Evolutionary conservation across 2,888 invertebrate genomes (phyloP).

Genomic region (Caenorhabditis angaria): DNA sequence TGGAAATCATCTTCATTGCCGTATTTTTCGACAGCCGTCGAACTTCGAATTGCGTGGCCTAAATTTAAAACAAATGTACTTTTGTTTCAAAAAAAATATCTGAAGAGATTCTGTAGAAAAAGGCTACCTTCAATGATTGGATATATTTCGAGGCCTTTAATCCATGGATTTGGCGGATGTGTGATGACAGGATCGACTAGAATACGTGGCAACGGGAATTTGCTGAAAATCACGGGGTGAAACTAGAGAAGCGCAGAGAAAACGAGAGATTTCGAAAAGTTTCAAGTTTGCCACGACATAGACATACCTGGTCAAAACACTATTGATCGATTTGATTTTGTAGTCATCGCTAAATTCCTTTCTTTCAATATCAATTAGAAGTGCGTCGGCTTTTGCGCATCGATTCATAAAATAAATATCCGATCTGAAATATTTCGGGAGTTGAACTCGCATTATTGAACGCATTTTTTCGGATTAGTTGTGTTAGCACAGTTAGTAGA

Average conservation of each 20-base stretch:
- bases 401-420: conserved; percentile 36
- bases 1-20: background rate
- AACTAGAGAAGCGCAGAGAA: background rate
- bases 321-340: conserved; percentile 24
- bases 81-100: background rate
- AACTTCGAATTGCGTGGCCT: background rate
- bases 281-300: background rate
- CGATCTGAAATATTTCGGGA: conserved; percentile 28
- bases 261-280: background rate
- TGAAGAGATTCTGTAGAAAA: background rate
- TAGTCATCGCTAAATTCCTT: conserved; percentile 19
- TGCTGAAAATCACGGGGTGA: conserved; percentile 14
- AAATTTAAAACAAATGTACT: background rate
- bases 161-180: conserved; percentile 1
- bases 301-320: conserved; percentile 15
- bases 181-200: conserved; percentile 24
- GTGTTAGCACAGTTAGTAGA: too few relatives aligned
- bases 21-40: background rate
- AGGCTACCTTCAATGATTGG: background rate
- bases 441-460: too few relatives aligned
- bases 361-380: conserved; percentile 37
- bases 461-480: too few relatives aligned
- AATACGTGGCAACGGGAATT: conserved; percentile 16
- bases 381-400: conserved; percentile 26
- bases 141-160: background rate